Evolutionary conservation across 2,888 invertebrate species (phyloP).

Genomic region (Polyommatus icarus): DNA sequence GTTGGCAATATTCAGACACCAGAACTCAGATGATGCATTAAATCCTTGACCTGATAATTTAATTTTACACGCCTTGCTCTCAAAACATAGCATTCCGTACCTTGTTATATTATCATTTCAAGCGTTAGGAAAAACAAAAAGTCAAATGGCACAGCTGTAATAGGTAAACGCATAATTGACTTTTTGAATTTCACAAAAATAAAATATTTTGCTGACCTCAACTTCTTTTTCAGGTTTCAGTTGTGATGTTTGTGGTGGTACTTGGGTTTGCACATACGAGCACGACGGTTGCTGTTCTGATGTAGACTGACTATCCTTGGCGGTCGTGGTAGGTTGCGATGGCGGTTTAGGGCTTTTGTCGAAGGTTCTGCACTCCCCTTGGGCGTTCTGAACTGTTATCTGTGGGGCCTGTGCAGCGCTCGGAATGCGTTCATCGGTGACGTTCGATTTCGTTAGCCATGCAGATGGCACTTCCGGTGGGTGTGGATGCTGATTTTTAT

Average conservation of each 20-base stretch:
- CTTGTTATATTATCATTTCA: conserved; percentile 48
- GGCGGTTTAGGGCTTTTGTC: conserved; percentile 52
- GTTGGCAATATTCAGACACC: conserved; percentile 38
- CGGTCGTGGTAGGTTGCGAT: conserved; percentile 48
- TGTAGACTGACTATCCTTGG: conserved; percentile 46
- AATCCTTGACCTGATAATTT: conserved; percentile 76
- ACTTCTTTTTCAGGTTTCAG: conserved; percentile 72
- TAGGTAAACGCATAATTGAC: background rate
- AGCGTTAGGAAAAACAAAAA: background rate
- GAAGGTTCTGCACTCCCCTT: conserved; percentile 50
- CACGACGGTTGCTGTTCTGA: conserved; percentile 67
- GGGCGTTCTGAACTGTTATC: conserved; percentile 61
- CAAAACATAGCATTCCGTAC: conserved; percentile 60
- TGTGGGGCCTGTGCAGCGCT: conserved; percentile 47
- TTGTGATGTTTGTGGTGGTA: conserved; percentile 52
- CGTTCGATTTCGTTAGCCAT: conserved; percentile 56
- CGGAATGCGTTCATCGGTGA: conserved; percentile 24
- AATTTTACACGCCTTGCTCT: conserved; percentile 65
- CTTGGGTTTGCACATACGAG: conserved; percentile 55
- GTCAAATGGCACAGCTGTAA: background rate
- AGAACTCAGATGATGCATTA: conserved; percentile 38
- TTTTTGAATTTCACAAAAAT: conserved; percentile 34
- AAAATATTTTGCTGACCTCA: conserved; percentile 66
- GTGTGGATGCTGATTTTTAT: conserved; percentile 53
- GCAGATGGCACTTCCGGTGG: conserved; percentile 71